Evolutionary conservation across 92 coral and sea anemone species (phyloP).

Genomic region (Hydrozoanthus gracilis): DNA sequence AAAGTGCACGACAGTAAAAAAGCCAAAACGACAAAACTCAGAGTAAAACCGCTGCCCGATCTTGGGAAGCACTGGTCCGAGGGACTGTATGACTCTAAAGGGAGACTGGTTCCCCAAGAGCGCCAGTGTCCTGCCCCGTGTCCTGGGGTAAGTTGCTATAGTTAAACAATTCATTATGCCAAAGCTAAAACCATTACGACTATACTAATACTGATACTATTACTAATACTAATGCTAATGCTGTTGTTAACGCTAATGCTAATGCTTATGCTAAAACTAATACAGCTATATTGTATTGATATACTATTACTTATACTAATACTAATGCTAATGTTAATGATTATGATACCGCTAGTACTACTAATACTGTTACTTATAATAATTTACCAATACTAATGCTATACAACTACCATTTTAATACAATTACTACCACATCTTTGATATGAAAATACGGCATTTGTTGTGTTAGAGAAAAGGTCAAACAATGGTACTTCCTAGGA

Average conservation of each 20-base stretch:
- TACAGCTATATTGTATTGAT: not conserved
- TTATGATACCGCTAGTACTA: not conserved
- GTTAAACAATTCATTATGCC: not conserved
- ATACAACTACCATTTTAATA: not conserved
- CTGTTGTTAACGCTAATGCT: not conserved
- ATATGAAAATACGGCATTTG: too few relatives aligned
- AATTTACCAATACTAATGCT: not conserved
- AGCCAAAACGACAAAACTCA: conserved; percentile 2
- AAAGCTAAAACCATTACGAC: not conserved
- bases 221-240: not conserved
- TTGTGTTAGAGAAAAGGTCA: too few relatives aligned
- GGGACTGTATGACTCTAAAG: conserved; percentile 22
- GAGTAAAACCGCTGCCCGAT: conserved; percentile 17
- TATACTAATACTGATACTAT: not conserved
- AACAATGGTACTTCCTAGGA: too few relatives aligned
- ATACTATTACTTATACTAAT: not conserved
- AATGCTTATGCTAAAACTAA: not conserved
- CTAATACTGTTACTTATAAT: too few relatives aligned
- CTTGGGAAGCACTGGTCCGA: conserved; percentile 48
- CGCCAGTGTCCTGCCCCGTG: conserved; percentile 77
- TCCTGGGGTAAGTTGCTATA: conserved; percentile 61
- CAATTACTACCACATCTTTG: not conserved
- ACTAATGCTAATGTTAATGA: not conserved
- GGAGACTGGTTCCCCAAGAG: conserved; percentile 56
- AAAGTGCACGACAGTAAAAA: conserved; percentile 12